Base-by-base conservation (phyloP, 1,140 invertebrate species). In the Odontomachus brunneus region DNA sequence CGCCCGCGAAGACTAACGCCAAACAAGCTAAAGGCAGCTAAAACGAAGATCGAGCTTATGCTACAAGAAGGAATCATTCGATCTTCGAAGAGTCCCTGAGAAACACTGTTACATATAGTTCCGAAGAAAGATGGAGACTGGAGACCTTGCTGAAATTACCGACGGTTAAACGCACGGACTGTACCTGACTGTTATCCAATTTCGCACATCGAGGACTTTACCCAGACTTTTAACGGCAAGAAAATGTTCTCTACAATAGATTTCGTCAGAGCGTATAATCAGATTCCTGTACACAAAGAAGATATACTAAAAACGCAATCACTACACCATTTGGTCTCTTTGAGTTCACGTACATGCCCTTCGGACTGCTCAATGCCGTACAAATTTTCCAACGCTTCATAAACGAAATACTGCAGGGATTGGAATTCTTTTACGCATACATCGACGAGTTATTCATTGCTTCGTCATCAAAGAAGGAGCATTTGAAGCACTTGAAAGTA, bases 291-390 rank as follows among this genome's bases (percentile, higher is more conserved):
- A 3, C 15, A 55, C 15, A 2, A 2, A 22, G 19, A 22, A 3
- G 53, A 55, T 11, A 11, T 55, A 2, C 3, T 3, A 2, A 55
- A 55, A 11, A 55, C 53, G 15, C 53, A 22, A 3, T 55, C 15
- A 55, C 53, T 17, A 55, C 53, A 11, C 53, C 55, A 22, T 17
- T 63, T 60, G 38, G 90, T 92, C 53, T 95, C 29, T 15, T 33
- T 29, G 4, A 71, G 19, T 55, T 55, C 19, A n/a, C 3, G 1
- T 22, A 22, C 19, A 55, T 55, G 2, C 11, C 53, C 19, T 55
- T 55, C 53, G 53, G 53, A 3, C 11, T 55, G 15, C 2, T 2
- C 15, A 55, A 55, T 9, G 53, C 53, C 3, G 53, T 22, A 11
- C 53, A 55, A 22, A 55, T 9, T 55, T 55, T 55, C 53, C 53